Base-by-base conservation (phyloP, 2,888 invertebrate species). In the Microchrysa polita region DNA sequence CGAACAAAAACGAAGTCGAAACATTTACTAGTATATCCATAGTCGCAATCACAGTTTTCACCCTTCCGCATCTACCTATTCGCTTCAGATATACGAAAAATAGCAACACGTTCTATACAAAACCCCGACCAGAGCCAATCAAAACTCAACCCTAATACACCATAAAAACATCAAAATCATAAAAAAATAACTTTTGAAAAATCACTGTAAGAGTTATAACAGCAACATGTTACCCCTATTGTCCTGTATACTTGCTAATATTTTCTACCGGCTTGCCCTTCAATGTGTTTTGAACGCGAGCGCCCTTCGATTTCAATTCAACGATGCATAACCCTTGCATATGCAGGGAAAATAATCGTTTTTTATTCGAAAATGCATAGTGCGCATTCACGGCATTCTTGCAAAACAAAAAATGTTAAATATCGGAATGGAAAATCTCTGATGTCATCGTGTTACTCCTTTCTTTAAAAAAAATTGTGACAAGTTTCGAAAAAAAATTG, bases 81-180 rank as follows among this genome's bases (percentile, higher is more conserved):
- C 27, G 4, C 7, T 34, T 5, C 27, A 34, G 27, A 34, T n/a
- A n/a, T n/a, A n/a, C 27, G 27, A 7, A 34, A 34, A 34, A 34
- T 34, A 34, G 7, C 27, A 34, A 34, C 7, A 2, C 27, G 27
- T 34, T 34, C 27, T 34, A 2, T 34, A 34, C n/a, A n/a, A n/a
- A n/a, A n/a, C 2, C 27, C 27, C 27, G 27, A 77, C 78, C 72
- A 78, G 77, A 78, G 77, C 79, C 80, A 80, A 80, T 80, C 79
- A 79, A 80, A 80, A 77, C 76, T 76, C 78, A 78, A 79, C 80
- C 79, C 77, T 78, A 78, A 67, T 69, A 69, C 55, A 42, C 55
- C 69, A 69, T 69, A 69, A 69, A 69, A 67, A 53, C 55, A 52
- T 53, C 52, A 67, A 52, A 53, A 67, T 53, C 67, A 52, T 52